A percentile compares a stretch with the other conserved stretches of the same genome.
phyloP scores from a whole-genome alignment of 2,797 vertebrate species.

The Spondyliosoma cantharus region DNA sequence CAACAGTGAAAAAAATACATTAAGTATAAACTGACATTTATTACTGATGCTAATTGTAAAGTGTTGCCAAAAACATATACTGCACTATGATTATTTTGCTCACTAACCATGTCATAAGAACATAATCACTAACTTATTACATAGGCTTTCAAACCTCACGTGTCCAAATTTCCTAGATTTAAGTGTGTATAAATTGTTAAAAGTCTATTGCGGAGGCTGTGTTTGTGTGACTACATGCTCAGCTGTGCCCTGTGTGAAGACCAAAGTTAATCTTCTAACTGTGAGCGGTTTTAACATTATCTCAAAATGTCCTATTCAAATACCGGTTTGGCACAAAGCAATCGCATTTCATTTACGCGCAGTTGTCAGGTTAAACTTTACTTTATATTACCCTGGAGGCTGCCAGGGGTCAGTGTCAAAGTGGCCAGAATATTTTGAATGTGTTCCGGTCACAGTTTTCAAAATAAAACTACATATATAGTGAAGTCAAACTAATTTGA shows the following conservation, averaged over 20 bases:
- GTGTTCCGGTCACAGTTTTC: not conserved
- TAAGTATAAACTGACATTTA: too few species aligned
- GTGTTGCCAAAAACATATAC: too few species aligned
- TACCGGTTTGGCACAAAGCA: too few species aligned
- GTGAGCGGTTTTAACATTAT: not conserved
- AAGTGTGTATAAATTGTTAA: not conserved
- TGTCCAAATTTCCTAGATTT: not conserved
- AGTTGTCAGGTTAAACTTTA: slow-evolving; percentile 5
- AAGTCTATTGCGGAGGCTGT: not conserved
- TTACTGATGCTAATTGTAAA: too few species aligned
- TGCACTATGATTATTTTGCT: not conserved
- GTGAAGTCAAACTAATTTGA: too few species aligned
- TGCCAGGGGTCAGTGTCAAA: not conserved
- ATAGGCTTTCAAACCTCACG: not conserved
- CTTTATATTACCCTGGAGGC: not conserved
- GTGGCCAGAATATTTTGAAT: fast-evolving
- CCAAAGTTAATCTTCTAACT: not conserved
- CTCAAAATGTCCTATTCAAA: not conserved
- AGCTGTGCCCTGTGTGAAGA: not conserved
- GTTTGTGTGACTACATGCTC: not conserved
- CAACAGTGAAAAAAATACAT: too few species aligned
- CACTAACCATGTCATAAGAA: not conserved
- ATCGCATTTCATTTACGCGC: not conserved
- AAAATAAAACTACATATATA: not conserved
- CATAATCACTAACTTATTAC: not conserved